phyloP scores from a whole-genome alignment of 2,888 invertebrate species.

The Epistrophe grossulariae region DNA sequence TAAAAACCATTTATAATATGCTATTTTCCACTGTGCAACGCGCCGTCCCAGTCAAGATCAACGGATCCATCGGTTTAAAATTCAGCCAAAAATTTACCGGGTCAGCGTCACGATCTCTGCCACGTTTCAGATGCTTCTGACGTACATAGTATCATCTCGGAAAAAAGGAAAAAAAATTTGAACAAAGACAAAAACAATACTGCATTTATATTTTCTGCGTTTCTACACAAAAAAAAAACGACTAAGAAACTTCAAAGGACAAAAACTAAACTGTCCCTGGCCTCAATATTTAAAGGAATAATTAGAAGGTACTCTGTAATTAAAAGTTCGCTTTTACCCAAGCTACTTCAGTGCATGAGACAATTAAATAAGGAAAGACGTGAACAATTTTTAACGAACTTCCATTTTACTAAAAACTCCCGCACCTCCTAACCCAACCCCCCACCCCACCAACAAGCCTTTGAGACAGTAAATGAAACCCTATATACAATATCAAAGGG shows the following conservation, averaged over 20 bases:
- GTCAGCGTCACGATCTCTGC: no score
- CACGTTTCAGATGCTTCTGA: no score
- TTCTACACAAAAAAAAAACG: background rate
- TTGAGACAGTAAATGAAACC: conserved; percentile 2
- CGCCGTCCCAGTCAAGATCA: no score
- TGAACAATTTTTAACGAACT: conserved; percentile 57
- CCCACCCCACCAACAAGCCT: background rate
- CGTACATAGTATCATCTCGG: no score
- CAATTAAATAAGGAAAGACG: conserved; percentile 54
- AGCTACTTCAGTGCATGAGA: conserved; percentile 14
- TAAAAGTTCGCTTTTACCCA: conserved; percentile 56
- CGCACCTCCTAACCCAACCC: no score
- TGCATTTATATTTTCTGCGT: background rate
- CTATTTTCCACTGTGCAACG: no score
- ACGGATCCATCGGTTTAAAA: no score
- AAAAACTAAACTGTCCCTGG: background rate
- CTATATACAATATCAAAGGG: conserved; percentile 29
- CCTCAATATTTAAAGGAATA: conserved; percentile 32
- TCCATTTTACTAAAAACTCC: conserved; percentile 19
- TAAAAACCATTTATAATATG: no score
- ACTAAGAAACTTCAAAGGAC: background rate
- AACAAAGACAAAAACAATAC: background rate
- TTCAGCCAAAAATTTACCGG: no score
- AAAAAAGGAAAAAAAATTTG: no score
- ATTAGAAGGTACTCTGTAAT: conserved; percentile 60